phyloP scores from a whole-genome alignment of 2,797 vertebrate species.

The Hapalemur alaotrensis region DNA sequence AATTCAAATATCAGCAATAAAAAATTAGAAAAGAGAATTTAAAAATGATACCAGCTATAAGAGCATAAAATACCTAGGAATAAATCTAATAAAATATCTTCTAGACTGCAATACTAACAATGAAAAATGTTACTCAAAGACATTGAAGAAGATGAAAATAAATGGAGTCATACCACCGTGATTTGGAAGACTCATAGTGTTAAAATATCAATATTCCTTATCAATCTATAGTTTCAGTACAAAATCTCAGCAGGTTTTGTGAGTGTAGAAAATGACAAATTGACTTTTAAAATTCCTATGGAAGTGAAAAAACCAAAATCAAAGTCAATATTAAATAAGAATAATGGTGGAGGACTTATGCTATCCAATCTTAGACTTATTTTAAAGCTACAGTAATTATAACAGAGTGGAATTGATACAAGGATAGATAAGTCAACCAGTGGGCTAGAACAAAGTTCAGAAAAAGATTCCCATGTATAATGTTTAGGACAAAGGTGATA shows the following conservation, averaged over 20 bases:
- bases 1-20: slow-evolving; percentile 25
- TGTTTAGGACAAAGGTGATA: neutral
- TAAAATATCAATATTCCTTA: neutral
- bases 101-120: neutral
- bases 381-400: neutral
- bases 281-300: neutral
- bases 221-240: neutral
- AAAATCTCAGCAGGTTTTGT: slow-evolving; percentile 15
- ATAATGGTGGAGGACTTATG: neutral
- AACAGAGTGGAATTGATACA: neutral
- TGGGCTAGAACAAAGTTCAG: neutral
- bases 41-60: neutral
- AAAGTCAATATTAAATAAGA: neutral
- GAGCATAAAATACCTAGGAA: neutral
- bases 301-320: neutral
- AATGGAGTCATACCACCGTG: neutral
- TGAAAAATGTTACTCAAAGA: neutral
- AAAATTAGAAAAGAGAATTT: neutral
- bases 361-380: neutral
- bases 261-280: neutral
- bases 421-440: neutral
- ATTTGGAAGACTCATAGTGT: neutral
- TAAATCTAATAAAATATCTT: slow-evolving; percentile 35
- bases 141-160: neutral
- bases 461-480: neutral